Evolutionary conservation across 2,888 invertebrate species (phyloP).

Genomic region (Neoaliturus tenellus): DNA sequence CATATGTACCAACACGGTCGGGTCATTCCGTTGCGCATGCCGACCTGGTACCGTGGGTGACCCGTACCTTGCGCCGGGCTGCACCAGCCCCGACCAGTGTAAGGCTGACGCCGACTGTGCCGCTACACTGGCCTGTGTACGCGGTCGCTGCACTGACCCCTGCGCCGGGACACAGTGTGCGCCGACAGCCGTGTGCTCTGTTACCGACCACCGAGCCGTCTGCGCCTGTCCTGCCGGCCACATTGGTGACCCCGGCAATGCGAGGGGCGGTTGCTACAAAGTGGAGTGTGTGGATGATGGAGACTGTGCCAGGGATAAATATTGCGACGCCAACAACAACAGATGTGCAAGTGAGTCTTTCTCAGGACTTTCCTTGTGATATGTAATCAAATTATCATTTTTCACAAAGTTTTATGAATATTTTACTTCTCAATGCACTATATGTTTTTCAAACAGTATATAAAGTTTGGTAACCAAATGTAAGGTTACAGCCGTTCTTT

Average conservation of each 20-base stretch:
- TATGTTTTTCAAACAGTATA: too few relatives aligned
- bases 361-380: too few relatives aligned
- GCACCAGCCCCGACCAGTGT: slow-evolving; percentile 86
- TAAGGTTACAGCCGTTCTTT: too few relatives aligned
- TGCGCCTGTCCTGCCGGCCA: slow-evolving; percentile 89
- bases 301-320: slow-evolving; percentile 85
- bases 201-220: slow-evolving; percentile 81
- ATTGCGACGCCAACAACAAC: slow-evolving; percentile 85
- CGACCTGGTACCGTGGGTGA: slow-evolving; percentile 88
- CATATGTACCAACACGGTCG: slow-evolving; percentile 85
- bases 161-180: slow-evolving; percentile 85
- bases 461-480: too few relatives aligned
- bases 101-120: slow-evolving; percentile 84
- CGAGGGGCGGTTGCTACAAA: slow-evolving; percentile 88
- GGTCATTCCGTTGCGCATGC: slow-evolving; percentile 88
- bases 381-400: too few relatives aligned
- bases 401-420: too few relatives aligned
- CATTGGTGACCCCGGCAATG: slow-evolving; percentile 87
- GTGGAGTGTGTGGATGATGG: slow-evolving; percentile 89
- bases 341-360: slow-evolving; percentile 84
- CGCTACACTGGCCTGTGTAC: slow-evolving; percentile 83
- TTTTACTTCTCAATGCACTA: too few relatives aligned
- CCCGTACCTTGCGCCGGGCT: slow-evolving; percentile 83
- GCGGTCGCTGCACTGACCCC: slow-evolving; percentile 88
- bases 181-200: slow-evolving; percentile 84